Percentiles rank a stretch among this genome's conserved stretches.
These are phyloP conservation scores for Heliothis peltigera DNA, from an alignment of 2,888 invertebrate genomes.

Conservation along the genomic window DNA sequence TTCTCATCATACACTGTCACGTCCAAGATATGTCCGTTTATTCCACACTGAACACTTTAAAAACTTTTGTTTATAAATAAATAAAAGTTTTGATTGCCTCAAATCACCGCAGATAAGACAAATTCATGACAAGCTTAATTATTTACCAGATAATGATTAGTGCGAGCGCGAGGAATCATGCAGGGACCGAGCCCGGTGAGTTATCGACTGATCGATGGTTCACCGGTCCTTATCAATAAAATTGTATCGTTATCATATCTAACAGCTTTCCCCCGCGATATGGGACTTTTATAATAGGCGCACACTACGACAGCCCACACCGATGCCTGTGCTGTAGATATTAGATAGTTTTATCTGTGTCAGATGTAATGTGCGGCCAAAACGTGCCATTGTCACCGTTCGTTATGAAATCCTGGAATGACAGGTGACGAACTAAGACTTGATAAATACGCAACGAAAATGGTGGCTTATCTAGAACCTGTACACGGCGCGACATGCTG, in stretches of 20 bases:
- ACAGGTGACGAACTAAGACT: constrained; percentile 72
- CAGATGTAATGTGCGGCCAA: constrained; percentile 75
- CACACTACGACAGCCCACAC: constrained; percentile 67
- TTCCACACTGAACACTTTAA: constrained; percentile 54
- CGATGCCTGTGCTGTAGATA: constrained; percentile 75
- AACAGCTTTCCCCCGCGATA: constrained; percentile 88
- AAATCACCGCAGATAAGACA: constrained; percentile 70
- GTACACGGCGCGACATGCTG: not conserved
- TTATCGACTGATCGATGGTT: constrained; percentile 88
- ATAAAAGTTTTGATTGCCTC: constrained; percentile 60
- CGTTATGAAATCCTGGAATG: constrained; percentile 75
- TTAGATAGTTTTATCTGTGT: constrained; percentile 80
- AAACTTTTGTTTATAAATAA: constrained; percentile 46
- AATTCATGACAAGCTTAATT: constrained; percentile 61
- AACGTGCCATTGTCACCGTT: constrained; percentile 70
- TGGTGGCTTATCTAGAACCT: constrained; percentile 32
- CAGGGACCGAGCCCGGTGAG: constrained; percentile 76
- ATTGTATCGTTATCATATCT: constrained; percentile 89
- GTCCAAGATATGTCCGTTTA: constrained; percentile 34
- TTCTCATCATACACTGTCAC: constrained; percentile 83
- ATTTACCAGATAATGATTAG: constrained; percentile 63
- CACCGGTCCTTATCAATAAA: constrained; percentile 87
- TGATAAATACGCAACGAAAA: constrained; percentile 41
- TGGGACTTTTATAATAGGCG: constrained; percentile 84
- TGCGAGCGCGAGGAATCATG: constrained; percentile 63